These are phyloP conservation scores for Cephalopholis sonnerati DNA, from an alignment of 2,113 vertebrate species.

Conservation along the genomic window DNA sequence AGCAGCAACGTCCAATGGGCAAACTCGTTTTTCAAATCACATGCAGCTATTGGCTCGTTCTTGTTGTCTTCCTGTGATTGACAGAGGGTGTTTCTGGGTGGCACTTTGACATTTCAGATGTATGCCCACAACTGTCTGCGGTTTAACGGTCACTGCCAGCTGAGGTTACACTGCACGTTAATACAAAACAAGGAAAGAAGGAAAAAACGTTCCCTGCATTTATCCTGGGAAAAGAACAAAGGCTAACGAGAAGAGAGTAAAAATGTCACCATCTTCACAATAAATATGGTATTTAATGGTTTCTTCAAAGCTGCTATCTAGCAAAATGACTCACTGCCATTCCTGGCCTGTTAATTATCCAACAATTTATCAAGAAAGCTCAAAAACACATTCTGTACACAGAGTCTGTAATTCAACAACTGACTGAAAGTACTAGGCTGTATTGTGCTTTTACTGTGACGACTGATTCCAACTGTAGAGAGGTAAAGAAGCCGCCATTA, in stretches of 20 bases:
- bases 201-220: no score
- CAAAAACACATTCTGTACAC: background rate
- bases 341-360: background rate
- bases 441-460: background rate
- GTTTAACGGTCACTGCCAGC: background rate
- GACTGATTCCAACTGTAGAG: background rate
- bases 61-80: background rate
- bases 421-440: background rate
- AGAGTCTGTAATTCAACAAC: background rate
- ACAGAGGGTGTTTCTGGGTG: background rate
- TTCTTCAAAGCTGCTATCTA: background rate
- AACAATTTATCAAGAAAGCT: background rate
- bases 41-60: constrained; percentile 5
- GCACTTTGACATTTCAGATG: background rate
- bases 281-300: background rate
- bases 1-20: constrained; percentile 22
- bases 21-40: constrained; percentile 4
- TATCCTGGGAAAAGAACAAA: background rate
- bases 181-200: background rate
- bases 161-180: background rate
- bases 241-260: background rate
- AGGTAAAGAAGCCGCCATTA: no score
- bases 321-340: background rate
- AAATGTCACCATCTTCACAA: background rate
- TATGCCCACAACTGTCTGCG: background rate